Evolutionary conservation across 2,888 invertebrate species (phyloP), one percentile per base, ranked within the genome.

Genomic region (Lithophane ornitopus): DNA sequence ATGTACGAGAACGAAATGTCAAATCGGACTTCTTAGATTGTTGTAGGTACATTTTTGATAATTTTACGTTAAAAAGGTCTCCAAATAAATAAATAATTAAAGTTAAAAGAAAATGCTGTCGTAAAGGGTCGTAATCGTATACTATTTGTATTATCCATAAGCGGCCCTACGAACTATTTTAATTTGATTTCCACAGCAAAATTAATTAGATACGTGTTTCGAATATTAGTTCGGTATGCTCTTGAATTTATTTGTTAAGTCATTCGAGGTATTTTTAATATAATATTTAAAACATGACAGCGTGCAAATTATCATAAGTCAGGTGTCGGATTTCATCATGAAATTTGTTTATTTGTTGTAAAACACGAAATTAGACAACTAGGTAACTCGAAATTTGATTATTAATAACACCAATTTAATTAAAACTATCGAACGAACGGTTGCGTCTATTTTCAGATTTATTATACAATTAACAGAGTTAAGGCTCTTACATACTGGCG

Each of bases 141-240:
- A 63, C 41, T 19, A 8, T n/a, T 16, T 14, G 8, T 28, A 6
- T 9, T 22, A 49, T 22, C 8, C n/a, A 52, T 14, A 58, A 14
- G 19, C 34, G 26, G 34, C 44, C n/a, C 16, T 7, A 26, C 11
- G n/a, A 49, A 67, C 14, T 69, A 62, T 73, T 56, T 61, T 12
- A 62, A 70, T 72, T 67, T 19, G 6, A 82, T 81, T 63, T 58
- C n/a, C 19, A 34, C 34, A 0, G 3, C 14, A 6, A 70, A 83
- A 67, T 82, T 70, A 66, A 73, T 81, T 70, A 61, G 71, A 67
- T 70, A 62, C 78, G 62, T 63, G 52, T 41, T 46, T 52, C 46
- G 26, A 73, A 78, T 81, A 75, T 52, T 52, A 63, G 11, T 62
- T 34, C 14, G 4, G 19, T n/a, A n/a, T 14, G 61, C 28, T 78